These are phyloP conservation scores for Pseudoatta argentina DNA, from an alignment of 1,140 invertebrate species.

Conservation along the genomic window DNA sequence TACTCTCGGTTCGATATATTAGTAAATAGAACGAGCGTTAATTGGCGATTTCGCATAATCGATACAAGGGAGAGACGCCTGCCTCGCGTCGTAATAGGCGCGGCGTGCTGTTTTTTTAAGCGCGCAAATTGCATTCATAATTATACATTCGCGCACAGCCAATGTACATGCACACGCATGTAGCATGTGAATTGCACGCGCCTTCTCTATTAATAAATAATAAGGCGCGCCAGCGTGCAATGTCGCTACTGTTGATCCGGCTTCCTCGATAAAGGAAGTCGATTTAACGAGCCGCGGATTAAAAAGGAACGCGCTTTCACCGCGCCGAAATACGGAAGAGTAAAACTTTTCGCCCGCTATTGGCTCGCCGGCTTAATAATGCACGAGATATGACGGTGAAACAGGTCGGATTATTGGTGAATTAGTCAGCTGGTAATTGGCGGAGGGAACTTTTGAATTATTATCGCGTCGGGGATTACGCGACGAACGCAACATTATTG, in stretches of 20 bases:
- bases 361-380: not conserved
- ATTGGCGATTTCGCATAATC: constrained; percentile 33
- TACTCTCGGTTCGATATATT: constrained; percentile 48
- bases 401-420: not conserved
- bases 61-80: not conserved
- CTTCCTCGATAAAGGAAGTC: constrained; percentile 45
- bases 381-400: constrained; percentile 1
- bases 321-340: not conserved
- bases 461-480: too few relatives aligned
- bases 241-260: constrained; percentile 42
- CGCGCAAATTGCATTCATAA: constrained; percentile 33
- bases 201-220: constrained; percentile 54
- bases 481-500: not conserved
- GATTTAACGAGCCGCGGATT: constrained; percentile 35
- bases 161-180: not conserved
- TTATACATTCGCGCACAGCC: not conserved
- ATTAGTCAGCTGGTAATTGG: not conserved
- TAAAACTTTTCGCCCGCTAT: constrained; percentile 11
- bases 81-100: constrained; percentile 31
- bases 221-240: constrained; percentile 20
- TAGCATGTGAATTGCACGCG: constrained; percentile 5
- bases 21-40: constrained; percentile 42
- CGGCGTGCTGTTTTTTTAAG: constrained; percentile 37
- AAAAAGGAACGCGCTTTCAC: constrained; percentile 45
- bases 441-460: not conserved